Conservation (phyloP, 2,113 vertebrate genomes). For the Phalacrocorax pelagicus region DNA sequence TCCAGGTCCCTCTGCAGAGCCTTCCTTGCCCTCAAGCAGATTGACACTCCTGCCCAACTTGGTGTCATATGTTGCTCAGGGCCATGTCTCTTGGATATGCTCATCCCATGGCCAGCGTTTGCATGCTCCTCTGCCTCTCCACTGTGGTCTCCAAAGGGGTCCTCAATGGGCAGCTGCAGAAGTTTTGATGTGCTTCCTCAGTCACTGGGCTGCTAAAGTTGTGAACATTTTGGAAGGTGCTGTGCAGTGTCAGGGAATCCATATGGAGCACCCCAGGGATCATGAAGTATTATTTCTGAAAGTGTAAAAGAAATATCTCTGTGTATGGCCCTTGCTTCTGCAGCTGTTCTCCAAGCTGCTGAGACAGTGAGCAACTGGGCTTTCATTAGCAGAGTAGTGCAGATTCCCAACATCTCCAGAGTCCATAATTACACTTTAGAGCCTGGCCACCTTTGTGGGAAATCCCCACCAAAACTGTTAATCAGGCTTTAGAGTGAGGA, state of each 20-base stretch:
- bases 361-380: rapidly evolving
- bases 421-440: background rate
- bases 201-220: background rate
- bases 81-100: background rate
- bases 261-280: background rate
- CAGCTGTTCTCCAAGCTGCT: background rate
- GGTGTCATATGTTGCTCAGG: background rate
- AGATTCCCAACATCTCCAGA: background rate
- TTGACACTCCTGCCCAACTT: too few relatives aligned
- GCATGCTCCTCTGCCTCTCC: background rate
- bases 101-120: background rate
- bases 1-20: too few relatives aligned
- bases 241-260: background rate
- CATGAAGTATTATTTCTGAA: background rate
- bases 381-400: background rate
- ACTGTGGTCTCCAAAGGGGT: background rate
- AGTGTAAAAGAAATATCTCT: background rate
- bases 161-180: background rate
- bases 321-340: background rate
- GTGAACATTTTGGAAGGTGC: rapidly evolving
- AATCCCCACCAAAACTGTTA: background rate
- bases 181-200: background rate
- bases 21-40: too few relatives aligned
- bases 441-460: background rate
- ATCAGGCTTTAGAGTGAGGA: too few relatives aligned